Base-by-base conservation (phyloP, 2,888 invertebrate species). In the Diaphora mendica region DNA sequence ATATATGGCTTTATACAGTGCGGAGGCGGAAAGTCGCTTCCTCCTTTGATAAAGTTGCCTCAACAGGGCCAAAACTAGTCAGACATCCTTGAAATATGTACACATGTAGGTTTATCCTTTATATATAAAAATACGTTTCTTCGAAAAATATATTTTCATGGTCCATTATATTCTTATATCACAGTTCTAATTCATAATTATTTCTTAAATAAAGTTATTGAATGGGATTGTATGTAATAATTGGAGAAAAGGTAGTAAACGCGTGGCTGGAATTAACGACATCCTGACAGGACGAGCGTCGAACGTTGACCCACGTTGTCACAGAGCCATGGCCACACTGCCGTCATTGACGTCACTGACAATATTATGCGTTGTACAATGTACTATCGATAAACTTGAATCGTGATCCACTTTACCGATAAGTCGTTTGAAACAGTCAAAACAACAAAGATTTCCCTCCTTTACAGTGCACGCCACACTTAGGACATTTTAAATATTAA, bases 211-310 rank as follows among this genome's bases (percentile, higher is more conserved):
- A 68, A 65, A 69, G 68, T 51, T 68, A 76, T 77, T 76, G 75
- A 75, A 79, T 75, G 64, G 69, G 55, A 79, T 80, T 76, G 77
- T 79, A 82, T 74, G 68, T 55, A 23, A 15, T 78, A 83, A 81
- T 78, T 78, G 71, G 68, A 74, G 79, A 79, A 85, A 84, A 89
- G 87, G 87, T 87, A 86, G 87, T 84, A 88, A 59, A 88, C 92
- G 91, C 91, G 93, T 92, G 92, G 88, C 89, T 90, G 90, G 93
- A 93, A 94, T 93, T 93, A 93, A 90, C 88, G 89, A 91, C 92
- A 92, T 94, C 94, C 94, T 94, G 93, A 85, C 92, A 91, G 93
- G 92, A 93, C 91, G 90, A 75, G 83, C 87, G 87, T 83, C 89
- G 94, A 90, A 79, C 94, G 87, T 92, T 94, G 92, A 93, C 92